These are phyloP conservation scores for Rhopalosiphum maidis DNA, from an alignment of 1,140 invertebrate genomes.

Conservation along the genomic window DNA sequence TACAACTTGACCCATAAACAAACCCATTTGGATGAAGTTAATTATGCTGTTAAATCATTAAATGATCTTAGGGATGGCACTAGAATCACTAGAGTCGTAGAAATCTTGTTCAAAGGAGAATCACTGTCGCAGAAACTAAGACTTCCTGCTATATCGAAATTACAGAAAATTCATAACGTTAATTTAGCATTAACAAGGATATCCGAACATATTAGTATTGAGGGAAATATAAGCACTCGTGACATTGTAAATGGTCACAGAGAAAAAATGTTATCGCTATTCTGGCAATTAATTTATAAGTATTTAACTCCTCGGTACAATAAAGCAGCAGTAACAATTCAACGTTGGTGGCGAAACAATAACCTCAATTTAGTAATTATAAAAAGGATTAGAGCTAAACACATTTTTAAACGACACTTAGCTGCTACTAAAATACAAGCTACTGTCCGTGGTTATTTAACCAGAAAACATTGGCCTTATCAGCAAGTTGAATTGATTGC, in stretches of 20 bases:
- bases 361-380: slow-evolving; percentile 39
- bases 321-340: slow-evolving; percentile 70
- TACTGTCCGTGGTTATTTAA: slow-evolving; percentile 56
- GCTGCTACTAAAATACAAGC: slow-evolving; percentile 58
- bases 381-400: slow-evolving; percentile 55
- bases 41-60: slow-evolving; percentile 81
- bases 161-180: slow-evolving; percentile 89
- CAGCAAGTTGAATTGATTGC: slow-evolving; percentile 13
- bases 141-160: slow-evolving; percentile 80
- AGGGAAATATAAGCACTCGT: slow-evolving; percentile 72
- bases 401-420: slow-evolving; percentile 43
- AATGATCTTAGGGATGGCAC: slow-evolving; percentile 80
- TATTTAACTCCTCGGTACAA: slow-evolving; percentile 77
- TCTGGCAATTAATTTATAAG: slow-evolving; percentile 89
- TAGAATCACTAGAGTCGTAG: slow-evolving; percentile 78
- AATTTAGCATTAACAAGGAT: slow-evolving; percentile 71
- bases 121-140: slow-evolving; percentile 73
- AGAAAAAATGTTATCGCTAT: slow-evolving; percentile 83
- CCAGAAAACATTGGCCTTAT: slow-evolving; percentile 52
- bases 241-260: slow-evolving; percentile 86
- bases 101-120: slow-evolving; percentile 77
- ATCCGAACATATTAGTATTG: slow-evolving; percentile 64
- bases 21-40: slow-evolving; percentile 84
- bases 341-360: slow-evolving; percentile 71
- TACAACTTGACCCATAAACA: slow-evolving; percentile 82